Evolutionary conservation across 1,140 invertebrate species (phyloP).

Genomic region (Drosophila sucinea): DNA sequence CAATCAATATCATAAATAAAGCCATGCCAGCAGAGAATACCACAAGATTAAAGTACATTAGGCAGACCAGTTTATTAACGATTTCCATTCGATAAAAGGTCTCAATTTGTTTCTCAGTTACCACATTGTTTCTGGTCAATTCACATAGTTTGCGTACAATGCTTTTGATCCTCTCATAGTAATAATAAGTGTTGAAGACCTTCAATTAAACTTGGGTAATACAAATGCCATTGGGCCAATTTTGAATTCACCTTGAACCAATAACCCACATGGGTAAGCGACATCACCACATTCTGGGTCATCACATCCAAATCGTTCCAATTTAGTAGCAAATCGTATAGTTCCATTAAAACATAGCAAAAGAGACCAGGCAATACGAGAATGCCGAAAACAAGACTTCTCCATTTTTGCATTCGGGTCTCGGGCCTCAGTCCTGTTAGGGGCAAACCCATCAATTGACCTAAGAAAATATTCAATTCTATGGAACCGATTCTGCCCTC

Average conservation of each 20-base stretch:
- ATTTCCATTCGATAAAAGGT: constrained; percentile 52
- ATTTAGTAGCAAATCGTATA: constrained; percentile 59
- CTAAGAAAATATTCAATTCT: constrained; percentile 64
- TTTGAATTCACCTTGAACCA: constrained; percentile 46
- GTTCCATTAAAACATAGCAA: constrained; percentile 50
- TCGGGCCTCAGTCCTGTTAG: constrained; percentile 52
- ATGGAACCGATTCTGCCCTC: constrained; percentile 62
- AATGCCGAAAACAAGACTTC: constrained; percentile 19
- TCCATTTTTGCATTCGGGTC: constrained; percentile 23
- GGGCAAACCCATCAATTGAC: constrained; percentile 58
- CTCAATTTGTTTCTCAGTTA: constrained; percentile 42
- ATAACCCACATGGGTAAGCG: constrained; percentile 58
- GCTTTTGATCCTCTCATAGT: constrained; percentile 30
- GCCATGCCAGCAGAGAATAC: constrained; percentile 39
- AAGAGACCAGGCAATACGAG: constrained; percentile 27
- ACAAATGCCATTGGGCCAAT: not conserved
- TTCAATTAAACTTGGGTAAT: not conserved
- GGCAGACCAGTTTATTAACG: constrained; percentile 50
- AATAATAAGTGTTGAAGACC: constrained; percentile 52
- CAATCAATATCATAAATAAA: constrained; percentile 43
- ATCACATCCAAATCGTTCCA: constrained; percentile 52
- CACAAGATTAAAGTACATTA: constrained; percentile 58
- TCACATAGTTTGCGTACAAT: constrained; percentile 26
- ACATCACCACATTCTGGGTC: constrained; percentile 65
- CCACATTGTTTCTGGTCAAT: constrained; percentile 36